A percentile compares a stretch with the other conserved stretches of the same genome.
Conservation (phyloP, 2,888 invertebrate species). For the Sarcophaga variegata region DNA sequence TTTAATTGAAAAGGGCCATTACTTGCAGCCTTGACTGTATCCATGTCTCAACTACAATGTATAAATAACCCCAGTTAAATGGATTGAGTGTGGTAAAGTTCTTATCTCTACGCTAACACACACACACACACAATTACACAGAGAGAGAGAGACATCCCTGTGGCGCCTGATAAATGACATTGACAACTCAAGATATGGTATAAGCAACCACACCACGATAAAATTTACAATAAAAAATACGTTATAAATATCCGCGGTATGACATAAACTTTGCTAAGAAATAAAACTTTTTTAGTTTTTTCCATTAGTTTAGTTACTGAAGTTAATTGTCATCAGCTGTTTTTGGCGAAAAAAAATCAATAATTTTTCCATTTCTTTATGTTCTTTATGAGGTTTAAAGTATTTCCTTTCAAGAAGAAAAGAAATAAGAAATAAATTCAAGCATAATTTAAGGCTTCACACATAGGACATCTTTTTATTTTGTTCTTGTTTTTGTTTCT, state of each 20-base stretch:
- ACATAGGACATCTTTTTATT: too few species aligned
- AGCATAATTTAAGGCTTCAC: not conserved
- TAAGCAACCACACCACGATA: constrained; percentile 37
- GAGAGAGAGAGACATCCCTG: not conserved
- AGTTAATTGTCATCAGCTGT: too few species aligned
- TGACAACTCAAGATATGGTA: constrained; percentile 45
- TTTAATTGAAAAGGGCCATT: not conserved
- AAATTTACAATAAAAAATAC: not conserved
- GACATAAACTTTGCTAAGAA: constrained; percentile 8
- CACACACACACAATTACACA: constrained; percentile 25
- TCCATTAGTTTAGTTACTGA: too few species aligned
- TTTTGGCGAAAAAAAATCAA: too few species aligned
- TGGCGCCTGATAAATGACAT: constrained; percentile 66
- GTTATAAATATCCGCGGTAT: not conserved
- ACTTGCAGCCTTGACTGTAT: not conserved
- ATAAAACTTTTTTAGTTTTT: not conserved
- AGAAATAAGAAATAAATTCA: not conserved
- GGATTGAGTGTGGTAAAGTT: constrained; percentile 35
- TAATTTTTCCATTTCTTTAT: too few species aligned
- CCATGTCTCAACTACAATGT: not conserved
- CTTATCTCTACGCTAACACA: constrained; percentile 26
- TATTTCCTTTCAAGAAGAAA: not conserved
- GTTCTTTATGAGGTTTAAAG: not conserved
- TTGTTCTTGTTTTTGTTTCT: too few species aligned
- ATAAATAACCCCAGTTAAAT: not conserved